A percentile compares a stretch with the other conserved stretches of the same genome.
Evolutionary conservation across 2,113 vertebrate species (phyloP).

Genomic region (Pygoscelis adeliae): DNA sequence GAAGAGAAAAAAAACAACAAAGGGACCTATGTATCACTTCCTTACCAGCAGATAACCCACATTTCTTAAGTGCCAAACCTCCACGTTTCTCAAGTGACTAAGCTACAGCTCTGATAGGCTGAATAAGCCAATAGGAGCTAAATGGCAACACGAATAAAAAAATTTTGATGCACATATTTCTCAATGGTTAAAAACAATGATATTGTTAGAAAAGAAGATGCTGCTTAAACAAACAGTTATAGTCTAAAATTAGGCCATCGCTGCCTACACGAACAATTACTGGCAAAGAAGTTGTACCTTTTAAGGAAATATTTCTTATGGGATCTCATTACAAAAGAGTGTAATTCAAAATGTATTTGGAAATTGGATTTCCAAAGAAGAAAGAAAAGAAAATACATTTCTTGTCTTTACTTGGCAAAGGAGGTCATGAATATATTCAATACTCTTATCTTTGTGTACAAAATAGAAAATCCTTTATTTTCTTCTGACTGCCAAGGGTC

Average conservation of each 20-base stretch:
- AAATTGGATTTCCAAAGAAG: constrained; percentile 2
- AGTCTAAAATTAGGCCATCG: neutral
- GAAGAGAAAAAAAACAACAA: neutral
- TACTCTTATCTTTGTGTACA: neutral
- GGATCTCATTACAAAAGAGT: neutral
- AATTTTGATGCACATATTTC: neutral
- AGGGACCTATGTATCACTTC: neutral
- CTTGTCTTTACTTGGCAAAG: neutral
- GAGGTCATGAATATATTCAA: neutral
- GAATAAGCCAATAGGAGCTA: neutral
- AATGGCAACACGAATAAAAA: neutral
- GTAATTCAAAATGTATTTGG: neutral
- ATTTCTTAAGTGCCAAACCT: neutral
- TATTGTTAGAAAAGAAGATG: neutral
- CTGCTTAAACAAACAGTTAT: neutral
- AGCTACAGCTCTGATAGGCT: neutral
- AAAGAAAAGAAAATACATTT: neutral
- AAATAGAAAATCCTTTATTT: neutral
- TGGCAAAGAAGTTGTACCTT: neutral
- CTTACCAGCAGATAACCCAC: neutral
- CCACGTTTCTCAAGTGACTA: neutral
- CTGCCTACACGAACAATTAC: neutral
- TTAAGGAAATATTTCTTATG: neutral
- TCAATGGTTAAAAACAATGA: neutral
- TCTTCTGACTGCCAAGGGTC: neutral